Evolutionary conservation across 1,140 invertebrate genomes (phyloP).

Genomic region (Yoshiicerus persimilis): DNA sequence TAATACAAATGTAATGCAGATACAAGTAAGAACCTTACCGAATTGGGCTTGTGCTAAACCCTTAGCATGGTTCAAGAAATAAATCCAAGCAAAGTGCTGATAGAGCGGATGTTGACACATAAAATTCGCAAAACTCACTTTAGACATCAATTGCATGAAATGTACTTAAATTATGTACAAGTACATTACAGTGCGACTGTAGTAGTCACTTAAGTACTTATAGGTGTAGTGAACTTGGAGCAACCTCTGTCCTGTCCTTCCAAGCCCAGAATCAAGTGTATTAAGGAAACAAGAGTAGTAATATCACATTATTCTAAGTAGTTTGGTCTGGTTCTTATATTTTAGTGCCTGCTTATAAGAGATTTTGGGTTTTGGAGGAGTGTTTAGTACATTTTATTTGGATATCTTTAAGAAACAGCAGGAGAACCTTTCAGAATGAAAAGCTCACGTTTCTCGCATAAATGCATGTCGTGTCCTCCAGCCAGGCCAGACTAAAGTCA

Average conservation of each 20-base stretch:
- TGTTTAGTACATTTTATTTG: neutral
- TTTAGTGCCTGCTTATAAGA: no score
- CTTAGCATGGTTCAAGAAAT: neutral
- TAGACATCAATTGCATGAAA: neutral
- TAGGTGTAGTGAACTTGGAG: no score
- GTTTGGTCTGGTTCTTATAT: neutral
- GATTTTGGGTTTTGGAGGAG: neutral
- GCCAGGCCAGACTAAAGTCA: neutral
- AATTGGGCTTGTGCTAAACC: neutral
- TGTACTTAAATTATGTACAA: neutral
- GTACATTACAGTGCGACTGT: neutral
- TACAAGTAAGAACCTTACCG: neutral
- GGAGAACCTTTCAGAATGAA: neutral
- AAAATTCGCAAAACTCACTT: neutral
- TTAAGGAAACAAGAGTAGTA: no score
- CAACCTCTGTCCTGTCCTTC: no score
- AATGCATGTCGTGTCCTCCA: slow-evolving; percentile 10
- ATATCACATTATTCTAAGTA: neutral
- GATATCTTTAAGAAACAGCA: neutral
- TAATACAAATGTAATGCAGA: neutral
- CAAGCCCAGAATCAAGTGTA: no score
- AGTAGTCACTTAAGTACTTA: neutral
- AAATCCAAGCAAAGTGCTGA: neutral
- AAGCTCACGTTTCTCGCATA: slow-evolving; percentile 2
- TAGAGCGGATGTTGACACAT: slow-evolving; percentile 15